phyloP scores from a whole-genome alignment of 2,113 vertebrate genomes.

The Macquaria australasica region DNA sequence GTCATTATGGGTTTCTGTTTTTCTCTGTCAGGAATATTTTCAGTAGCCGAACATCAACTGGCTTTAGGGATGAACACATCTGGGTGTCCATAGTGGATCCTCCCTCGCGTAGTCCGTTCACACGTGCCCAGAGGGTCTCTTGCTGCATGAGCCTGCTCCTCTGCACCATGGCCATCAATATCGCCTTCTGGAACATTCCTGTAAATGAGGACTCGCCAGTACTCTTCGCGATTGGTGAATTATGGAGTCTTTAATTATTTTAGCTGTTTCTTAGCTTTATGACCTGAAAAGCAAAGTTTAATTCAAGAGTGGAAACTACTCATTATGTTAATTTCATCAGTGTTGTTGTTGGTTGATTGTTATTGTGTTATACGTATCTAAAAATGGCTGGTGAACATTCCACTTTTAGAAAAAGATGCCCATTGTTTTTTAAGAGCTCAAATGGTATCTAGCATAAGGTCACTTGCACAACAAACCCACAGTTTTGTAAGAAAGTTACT shows the following conservation, averaged over 20 bases:
- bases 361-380: background rate
- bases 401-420: background rate
- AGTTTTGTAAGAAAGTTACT: background rate
- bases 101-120: constrained; percentile 85
- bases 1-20: background rate
- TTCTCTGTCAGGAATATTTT: constrained; percentile 84
- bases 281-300: background rate
- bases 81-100: constrained; percentile 87
- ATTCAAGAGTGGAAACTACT: background rate
- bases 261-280: background rate
- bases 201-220: constrained; percentile 71
- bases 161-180: constrained; percentile 89
- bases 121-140: constrained; percentile 86
- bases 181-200: constrained; percentile 88
- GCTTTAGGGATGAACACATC: constrained; percentile 87
- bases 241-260: background rate
- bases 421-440: background rate
- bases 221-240: constrained; percentile 81
- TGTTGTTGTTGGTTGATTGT: background rate
- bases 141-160: constrained; percentile 88
- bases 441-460: background rate
- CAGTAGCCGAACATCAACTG: constrained; percentile 83
- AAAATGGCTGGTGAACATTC: background rate
- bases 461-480: background rate
- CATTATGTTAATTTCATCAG: background rate